Evolutionary conservation across 2,113 vertebrate genomes (phyloP), one percentile per base, ranked within the genome.

Genomic region (Heterotis niloticus): DNA sequence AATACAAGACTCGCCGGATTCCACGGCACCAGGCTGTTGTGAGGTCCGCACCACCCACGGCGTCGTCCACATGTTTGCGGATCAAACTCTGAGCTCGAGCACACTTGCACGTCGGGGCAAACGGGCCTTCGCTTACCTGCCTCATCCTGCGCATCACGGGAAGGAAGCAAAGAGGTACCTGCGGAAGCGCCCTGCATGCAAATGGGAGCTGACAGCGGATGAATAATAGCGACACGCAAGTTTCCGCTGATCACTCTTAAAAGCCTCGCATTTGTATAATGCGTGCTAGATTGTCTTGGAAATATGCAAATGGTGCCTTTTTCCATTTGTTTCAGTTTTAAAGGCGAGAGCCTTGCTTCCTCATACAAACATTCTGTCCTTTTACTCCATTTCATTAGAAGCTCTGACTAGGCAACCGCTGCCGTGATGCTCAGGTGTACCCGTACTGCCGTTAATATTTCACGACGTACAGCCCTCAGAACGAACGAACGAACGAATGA

Each of bases 1-100:
- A 85, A 84, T 83, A 83, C 78, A 51, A 77, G 77, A 74, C 81
- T 74, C 83, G 84, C 80, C 73, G 20, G 78, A 80, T 72, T 68
- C 52, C 54, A 62, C 26, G 52, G 81, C 79, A 82, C 79, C 81
- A 65, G 66, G 28, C 17, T 75, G 64, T 82, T 86, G 34, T 68
- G 74, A 64, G 65, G 17, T 83, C 70, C 62, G 75, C 65, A 13
- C 64, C 64, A 66, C 20, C 56, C 54, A 60, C 82, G 77, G 52
- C 79, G 29, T 77, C 78, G n/a, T n/a, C n/a, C n/a, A n/a, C n/a
- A n/a, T n/a, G n/a, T n/a, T n/a, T 81, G 81, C 68, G 34, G 69
- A 78, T 82, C 81, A 82, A 44, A n/a, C n/a, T n/a, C n/a, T n/a
- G n/a, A n/a, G n/a, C n/a, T n/a, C 0, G n/a, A 29, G 56, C 44